Base-by-base conservation (phyloP, 2,113 vertebrate species). In the Montifringilla adamsi region DNA sequence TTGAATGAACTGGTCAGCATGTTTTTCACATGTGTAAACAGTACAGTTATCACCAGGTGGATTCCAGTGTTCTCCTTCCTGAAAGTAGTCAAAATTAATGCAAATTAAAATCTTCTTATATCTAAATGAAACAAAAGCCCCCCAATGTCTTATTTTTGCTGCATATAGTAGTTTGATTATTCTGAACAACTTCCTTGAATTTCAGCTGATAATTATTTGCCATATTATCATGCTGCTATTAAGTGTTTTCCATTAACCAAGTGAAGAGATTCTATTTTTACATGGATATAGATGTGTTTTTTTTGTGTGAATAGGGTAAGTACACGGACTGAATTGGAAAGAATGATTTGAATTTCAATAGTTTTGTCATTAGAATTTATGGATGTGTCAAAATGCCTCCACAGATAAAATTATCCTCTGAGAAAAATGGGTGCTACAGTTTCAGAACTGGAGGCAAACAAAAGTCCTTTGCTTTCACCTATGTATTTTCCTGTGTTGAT, bases 51-150 rank as follows among this genome's bases (percentile, higher is more conserved):
- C 33, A 60, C 37, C 89, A 2, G 96, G 93, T 24, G 91, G 70
- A 2, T 66, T 21, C 97, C 97, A 98, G 39, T 28, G 18, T 92
- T 98, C 82, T 30, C 96, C 98, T 26, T 88, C 95, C 98, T 98
- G 91, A 80, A 95, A 96, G 46, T 1, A 82, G 50, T 70, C 50
- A 87, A 78, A 89, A 84, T 70, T 13, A 22, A 87, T 50, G 27
- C 70, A 41, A 70, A 86, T 93, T 82, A 76, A 93, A 74, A 69
- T 52, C 6, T 10, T 85, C 60, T 28, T 72, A 24, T 6, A 41
- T 41, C 55, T 59, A 91, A 69, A 33, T 22, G 6, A 79, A 93
- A 47, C 18, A n/a, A 33, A 49, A 26, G 5, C 3, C 7, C 7
- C 5, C 5, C 17, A 27, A 13, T 66, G 21, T n/a, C 55, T 52